Evolutionary conservation across 23 tunicate genomes (phyloP).

Genomic region (Ascidia mentula): DNA sequence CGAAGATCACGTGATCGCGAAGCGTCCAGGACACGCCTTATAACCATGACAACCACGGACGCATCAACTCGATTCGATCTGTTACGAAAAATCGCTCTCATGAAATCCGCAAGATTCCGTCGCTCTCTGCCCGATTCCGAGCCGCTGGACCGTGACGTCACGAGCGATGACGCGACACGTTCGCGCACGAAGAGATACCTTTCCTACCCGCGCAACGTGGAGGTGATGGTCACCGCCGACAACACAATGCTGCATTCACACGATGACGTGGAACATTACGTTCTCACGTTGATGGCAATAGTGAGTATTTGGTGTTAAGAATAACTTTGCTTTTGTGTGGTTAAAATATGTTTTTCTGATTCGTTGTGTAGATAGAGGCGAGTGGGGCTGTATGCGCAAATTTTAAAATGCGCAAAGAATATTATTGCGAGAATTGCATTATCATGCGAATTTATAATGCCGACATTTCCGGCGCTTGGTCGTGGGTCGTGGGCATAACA

Average conservation of each 20-base stretch:
- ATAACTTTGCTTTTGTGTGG: too few species aligned
- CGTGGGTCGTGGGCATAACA: too few species aligned
- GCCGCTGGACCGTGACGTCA: background rate
- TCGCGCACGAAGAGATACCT: constrained; percentile 68
- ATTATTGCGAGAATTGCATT: too few species aligned
- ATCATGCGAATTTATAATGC: too few species aligned
- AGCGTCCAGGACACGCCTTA: background rate
- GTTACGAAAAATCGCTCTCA: background rate
- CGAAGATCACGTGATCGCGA: background rate
- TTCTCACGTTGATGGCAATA: constrained; percentile 87
- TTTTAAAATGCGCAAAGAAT: too few species aligned
- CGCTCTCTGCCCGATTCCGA: background rate
- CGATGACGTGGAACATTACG: constrained; percentile 80
- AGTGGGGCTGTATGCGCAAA: too few species aligned
- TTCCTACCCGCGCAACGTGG: constrained; percentile 67
- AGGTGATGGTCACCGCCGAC: constrained; percentile 94
- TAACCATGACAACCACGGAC: background rate
- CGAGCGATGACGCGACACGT: background rate
- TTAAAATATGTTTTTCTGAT: too few species aligned
- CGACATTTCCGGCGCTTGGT: too few species aligned
- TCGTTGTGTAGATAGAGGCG: too few species aligned
- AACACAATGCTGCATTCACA: constrained; percentile 54
- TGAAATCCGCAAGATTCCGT: background rate
- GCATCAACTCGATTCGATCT: background rate
- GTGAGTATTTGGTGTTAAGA: constrained; percentile 45